Percentiles rank a stretch among this genome's conserved stretches.
Conservation (phyloP, 2,888 invertebrate species). For the Sepiola atlantica region DNA sequence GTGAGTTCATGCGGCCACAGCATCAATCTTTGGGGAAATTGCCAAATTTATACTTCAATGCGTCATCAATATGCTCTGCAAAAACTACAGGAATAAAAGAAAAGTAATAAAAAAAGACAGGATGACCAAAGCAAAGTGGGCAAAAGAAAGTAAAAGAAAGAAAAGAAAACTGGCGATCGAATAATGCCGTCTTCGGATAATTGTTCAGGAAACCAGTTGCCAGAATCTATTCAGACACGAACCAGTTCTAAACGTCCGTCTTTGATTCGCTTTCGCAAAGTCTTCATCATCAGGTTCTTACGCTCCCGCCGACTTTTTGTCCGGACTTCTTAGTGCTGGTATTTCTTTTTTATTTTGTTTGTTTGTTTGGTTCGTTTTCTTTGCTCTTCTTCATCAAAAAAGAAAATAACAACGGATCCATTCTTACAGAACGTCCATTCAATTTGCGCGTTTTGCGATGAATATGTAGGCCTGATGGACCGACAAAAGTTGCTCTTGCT, state of each 20-base stretch:
- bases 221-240: constrained; percentile 7
- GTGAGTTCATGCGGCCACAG: neutral
- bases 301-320: neutral
- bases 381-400: neutral
- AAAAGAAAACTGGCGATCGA: neutral
- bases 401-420: too few relatives aligned
- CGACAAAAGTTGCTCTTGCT: too few relatives aligned
- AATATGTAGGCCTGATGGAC: too few relatives aligned
- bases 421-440: too few relatives aligned
- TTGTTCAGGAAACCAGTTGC: neutral
- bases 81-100: neutral
- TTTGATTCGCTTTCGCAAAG: neutral
- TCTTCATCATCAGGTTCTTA: neutral
- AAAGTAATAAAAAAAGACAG: neutral
- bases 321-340: neutral
- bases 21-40: neutral
- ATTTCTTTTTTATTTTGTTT: neutral
- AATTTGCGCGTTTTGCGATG: too few relatives aligned
- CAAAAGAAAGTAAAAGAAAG: neutral
- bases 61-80: neutral
- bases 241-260: neutral
- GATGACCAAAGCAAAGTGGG: neutral
- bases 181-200: neutral
- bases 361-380: neutral
- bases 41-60: constrained; percentile 32